Percentiles rank a stretch among this genome's conserved stretches.
These are phyloP conservation scores for Gulo gulo DNA, from an alignment of 2,113 vertebrate species.

Conservation along the genomic window DNA sequence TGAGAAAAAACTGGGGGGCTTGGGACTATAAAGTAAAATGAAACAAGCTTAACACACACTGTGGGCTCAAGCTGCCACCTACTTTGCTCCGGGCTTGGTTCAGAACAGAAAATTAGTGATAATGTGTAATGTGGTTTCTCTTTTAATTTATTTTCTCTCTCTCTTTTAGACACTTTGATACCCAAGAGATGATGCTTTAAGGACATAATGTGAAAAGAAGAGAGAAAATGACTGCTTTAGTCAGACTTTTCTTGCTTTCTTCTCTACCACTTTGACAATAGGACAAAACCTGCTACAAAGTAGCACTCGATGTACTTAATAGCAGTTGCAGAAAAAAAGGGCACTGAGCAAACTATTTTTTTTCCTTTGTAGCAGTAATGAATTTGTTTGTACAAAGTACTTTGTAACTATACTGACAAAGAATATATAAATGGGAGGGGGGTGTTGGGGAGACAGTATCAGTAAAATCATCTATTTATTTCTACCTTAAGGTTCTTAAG, in stretches of 20 bases:
- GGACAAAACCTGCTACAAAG: conserved; percentile 54
- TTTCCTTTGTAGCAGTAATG: conserved; percentile 15
- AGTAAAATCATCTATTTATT: neutral
- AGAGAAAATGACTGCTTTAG: conserved; percentile 51
- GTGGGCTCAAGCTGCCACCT: neutral
- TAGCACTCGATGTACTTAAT: conserved; percentile 52
- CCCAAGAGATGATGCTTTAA: conserved; percentile 33
- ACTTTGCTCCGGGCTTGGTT: neutral
- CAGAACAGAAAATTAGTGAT: conserved; percentile 20
- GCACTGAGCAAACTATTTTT: neutral
- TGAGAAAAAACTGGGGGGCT: neutral
- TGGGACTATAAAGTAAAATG: neutral
- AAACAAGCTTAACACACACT: neutral
- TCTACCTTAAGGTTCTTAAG: neutral
- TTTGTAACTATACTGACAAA: neutral
- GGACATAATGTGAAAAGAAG: conserved; percentile 50
- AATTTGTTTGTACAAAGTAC: conserved; percentile 12
- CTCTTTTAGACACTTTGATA: conserved; percentile 44
- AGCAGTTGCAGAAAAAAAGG: neutral
- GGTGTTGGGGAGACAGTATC: too few relatives aligned
- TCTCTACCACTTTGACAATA: conserved; percentile 11
- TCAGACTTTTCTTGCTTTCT: neutral
- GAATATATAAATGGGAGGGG: neutral
- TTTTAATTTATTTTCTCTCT: conserved; percentile 11
- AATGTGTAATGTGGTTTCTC: neutral